phyloP scores from a whole-genome alignment of 1,140 invertebrate genomes.

The Plutomurus gul region DNA sequence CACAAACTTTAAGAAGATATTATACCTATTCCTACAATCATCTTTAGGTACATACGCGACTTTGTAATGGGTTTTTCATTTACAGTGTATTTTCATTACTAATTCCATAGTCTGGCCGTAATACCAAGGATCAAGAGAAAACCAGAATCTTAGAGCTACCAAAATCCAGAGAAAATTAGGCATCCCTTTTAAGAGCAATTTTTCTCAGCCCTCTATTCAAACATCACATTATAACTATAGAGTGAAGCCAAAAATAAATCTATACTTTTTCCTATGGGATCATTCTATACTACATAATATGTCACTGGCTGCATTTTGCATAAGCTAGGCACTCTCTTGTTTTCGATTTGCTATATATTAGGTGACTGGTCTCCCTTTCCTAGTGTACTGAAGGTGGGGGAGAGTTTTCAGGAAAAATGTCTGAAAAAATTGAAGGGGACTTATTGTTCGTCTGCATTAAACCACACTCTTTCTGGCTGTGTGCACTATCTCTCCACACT shows the following conservation, averaged over 20 bases:
- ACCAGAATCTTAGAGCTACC: background rate
- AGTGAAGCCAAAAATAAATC: background rate
- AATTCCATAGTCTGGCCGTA: too few species aligned
- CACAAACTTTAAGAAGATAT: too few species aligned
- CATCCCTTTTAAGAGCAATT: background rate
- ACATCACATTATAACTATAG: too few species aligned
- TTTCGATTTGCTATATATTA: background rate
- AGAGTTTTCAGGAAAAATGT: conserved; percentile 33
- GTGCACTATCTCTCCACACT: too few species aligned
- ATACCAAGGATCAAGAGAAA: too few species aligned
- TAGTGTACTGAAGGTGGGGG: background rate
- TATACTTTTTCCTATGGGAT: background rate
- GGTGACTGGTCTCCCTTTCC: background rate
- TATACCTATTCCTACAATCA: background rate
- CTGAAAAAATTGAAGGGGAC: conserved; percentile 37
- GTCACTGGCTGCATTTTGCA: background rate
- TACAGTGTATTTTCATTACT: background rate
- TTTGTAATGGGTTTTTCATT: background rate
- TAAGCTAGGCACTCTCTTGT: background rate
- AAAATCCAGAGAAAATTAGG: background rate
- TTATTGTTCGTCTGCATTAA: background rate
- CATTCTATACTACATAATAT: background rate
- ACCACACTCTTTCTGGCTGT: background rate
- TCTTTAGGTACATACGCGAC: background rate
- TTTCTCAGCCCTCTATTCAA: background rate